Evolutionary conservation across 2,888 invertebrate genomes (phyloP).

Genomic region (Spilosoma lubricipeda): DNA sequence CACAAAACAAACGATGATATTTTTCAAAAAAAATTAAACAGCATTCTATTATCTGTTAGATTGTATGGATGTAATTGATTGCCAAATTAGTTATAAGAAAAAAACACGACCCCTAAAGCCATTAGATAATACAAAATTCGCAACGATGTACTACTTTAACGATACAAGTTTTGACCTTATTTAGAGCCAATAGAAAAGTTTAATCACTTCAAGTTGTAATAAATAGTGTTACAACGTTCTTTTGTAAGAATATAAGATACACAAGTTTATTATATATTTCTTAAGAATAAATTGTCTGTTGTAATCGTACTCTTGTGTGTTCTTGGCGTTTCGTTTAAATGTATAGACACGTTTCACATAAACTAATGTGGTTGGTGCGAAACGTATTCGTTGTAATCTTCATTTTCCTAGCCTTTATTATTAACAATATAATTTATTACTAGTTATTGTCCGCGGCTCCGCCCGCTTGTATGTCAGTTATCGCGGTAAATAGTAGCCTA

Average conservation of each 20-base stretch:
- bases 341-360: no score
- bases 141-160: background rate
- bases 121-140: background rate
- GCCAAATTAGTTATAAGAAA: background rate
- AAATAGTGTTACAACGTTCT: background rate
- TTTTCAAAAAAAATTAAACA: slow-evolving; percentile 10
- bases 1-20: slow-evolving; percentile 5
- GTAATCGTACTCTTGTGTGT: no score
- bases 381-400: no score
- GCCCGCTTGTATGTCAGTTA: no score
- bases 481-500: no score
- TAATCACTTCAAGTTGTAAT: background rate
- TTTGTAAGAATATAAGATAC: background rate
- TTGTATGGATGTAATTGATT: background rate
- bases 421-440: no score
- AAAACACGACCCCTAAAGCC: background rate
- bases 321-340: no score
- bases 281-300: no score
- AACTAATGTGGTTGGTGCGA: no score
- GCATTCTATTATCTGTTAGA: background rate
- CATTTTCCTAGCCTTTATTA: no score
- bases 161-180: background rate
- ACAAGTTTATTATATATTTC: background rate
- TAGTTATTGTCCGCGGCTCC: no score
- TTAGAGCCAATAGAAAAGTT: background rate